Evolutionary conservation across 2,888 invertebrate genomes (phyloP).

Genomic region (Cephus pygmeus): DNA sequence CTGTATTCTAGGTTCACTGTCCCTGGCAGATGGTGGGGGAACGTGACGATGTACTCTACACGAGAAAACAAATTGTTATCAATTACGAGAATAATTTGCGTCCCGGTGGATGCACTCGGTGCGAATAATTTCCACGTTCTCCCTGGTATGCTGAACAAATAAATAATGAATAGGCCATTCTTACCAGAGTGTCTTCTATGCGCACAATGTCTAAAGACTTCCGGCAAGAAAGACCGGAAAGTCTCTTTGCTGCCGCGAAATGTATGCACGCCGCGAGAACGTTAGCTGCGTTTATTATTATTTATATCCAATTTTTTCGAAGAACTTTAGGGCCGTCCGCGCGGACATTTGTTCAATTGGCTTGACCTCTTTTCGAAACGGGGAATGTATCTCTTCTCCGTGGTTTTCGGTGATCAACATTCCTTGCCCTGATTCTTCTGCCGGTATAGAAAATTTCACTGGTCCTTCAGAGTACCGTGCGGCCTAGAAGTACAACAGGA

Average conservation of each 20-base stretch:
- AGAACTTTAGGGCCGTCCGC: neutral
- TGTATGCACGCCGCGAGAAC: neutral
- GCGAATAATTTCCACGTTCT: neutral
- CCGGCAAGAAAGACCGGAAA: neutral
- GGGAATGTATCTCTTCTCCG: neutral
- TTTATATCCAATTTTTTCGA: neutral
- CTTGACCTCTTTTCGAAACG: neutral
- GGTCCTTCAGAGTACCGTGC: neutral
- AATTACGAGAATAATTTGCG: slow-evolving; percentile 34
- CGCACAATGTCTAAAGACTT: neutral
- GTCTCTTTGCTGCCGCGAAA: neutral
- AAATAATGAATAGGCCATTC: neutral
- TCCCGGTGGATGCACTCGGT: neutral
- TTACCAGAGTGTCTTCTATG: neutral
- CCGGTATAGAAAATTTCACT: neutral
- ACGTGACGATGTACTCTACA: slow-evolving; percentile 8
- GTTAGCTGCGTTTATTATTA: neutral
- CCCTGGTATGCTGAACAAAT: neutral
- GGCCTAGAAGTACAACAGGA: neutral
- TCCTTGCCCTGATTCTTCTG: neutral
- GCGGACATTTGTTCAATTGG: neutral
- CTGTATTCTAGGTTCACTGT: slow-evolving; percentile 26
- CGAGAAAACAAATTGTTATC: slow-evolving; percentile 38
- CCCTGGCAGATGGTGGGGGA: slow-evolving; percentile 11
- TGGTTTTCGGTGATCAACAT: neutral